phyloP scores from a whole-genome alignment of 2,888 invertebrate genomes.

The Margaritifera margaritifera region DNA sequence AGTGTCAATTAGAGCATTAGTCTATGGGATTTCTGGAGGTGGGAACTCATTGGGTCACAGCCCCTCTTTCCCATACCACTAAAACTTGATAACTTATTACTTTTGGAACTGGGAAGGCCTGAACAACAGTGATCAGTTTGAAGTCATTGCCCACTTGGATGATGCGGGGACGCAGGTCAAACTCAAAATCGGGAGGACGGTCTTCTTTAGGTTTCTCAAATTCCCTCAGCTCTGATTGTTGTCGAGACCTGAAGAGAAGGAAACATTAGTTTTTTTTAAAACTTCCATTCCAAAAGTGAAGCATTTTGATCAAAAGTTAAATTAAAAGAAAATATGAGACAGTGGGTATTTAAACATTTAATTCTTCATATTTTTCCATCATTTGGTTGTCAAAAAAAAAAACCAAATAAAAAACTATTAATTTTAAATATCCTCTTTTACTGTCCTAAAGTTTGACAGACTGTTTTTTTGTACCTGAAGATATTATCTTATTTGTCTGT shows the following conservation, averaged over 20 bases:
- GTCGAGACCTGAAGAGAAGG: constrained; percentile 36
- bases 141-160: constrained; percentile 95
- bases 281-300: constrained; percentile 1
- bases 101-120: constrained; percentile 94
- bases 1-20: too few relatives aligned
- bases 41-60: background rate
- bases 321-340: constrained; percentile 1
- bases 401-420: too few relatives aligned
- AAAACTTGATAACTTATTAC: constrained; percentile 75
- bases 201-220: constrained; percentile 65
- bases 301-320: background rate
- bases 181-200: constrained; percentile 91
- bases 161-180: constrained; percentile 97
- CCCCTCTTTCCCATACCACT: background rate
- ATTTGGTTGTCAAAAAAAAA: too few relatives aligned
- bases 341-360: background rate
- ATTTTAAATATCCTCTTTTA: background rate
- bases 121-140: constrained; percentile 96
- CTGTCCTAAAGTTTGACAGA: background rate
- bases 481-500: too few relatives aligned
- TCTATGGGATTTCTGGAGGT: too few relatives aligned
- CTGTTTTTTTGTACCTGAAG: too few relatives aligned
- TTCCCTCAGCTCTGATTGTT: constrained; percentile 53
- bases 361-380: background rate
- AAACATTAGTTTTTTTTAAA: background rate